phyloP scores from a whole-genome alignment of 2,888 invertebrate genomes.

The Tinea trinotella region DNA sequence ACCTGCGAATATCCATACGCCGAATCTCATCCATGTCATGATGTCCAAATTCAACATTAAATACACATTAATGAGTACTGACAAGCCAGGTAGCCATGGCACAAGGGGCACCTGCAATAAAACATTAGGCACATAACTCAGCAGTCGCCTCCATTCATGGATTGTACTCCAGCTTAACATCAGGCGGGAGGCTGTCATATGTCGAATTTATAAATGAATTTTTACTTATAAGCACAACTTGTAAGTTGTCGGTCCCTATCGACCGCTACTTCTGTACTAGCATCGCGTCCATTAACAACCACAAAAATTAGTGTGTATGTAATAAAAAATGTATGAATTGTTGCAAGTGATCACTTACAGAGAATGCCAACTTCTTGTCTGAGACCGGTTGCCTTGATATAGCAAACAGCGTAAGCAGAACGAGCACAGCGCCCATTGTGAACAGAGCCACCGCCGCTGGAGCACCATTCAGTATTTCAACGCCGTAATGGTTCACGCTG shows the following conservation, averaged over 20 bases:
- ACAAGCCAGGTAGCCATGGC: slow-evolving; percentile 85
- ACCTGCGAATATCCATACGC: slow-evolving; percentile 88
- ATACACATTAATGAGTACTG: slow-evolving; percentile 88
- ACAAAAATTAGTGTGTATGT: too few relatives aligned
- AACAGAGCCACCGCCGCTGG: slow-evolving; percentile 29
- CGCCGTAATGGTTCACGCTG: slow-evolving; percentile 40
- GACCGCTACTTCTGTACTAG: too few relatives aligned
- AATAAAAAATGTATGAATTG: too few relatives aligned
- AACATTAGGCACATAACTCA: too few relatives aligned
- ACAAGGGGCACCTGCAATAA: slow-evolving; percentile 82
- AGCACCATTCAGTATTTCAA: slow-evolving; percentile 38
- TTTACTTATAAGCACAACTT: too few relatives aligned
- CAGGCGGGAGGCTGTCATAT: too few relatives aligned
- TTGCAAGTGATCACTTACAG: slow-evolving; percentile 67
- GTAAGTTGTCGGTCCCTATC: too few relatives aligned
- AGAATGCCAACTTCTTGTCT: slow-evolving; percentile 74
- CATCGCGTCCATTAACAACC: too few relatives aligned
- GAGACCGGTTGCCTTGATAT: slow-evolving; percentile 76
- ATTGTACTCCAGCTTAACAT: too few relatives aligned
- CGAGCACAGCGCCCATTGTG: slow-evolving; percentile 33
- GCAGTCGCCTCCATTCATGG: too few relatives aligned
- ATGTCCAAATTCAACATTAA: slow-evolving; percentile 81
- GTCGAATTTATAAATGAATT: too few relatives aligned
- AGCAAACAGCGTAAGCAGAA: slow-evolving; percentile 57
- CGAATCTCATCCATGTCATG: slow-evolving; percentile 89